Conservation (phyloP, 1,140 invertebrate genomes). For the Amyelois transitella region DNA sequence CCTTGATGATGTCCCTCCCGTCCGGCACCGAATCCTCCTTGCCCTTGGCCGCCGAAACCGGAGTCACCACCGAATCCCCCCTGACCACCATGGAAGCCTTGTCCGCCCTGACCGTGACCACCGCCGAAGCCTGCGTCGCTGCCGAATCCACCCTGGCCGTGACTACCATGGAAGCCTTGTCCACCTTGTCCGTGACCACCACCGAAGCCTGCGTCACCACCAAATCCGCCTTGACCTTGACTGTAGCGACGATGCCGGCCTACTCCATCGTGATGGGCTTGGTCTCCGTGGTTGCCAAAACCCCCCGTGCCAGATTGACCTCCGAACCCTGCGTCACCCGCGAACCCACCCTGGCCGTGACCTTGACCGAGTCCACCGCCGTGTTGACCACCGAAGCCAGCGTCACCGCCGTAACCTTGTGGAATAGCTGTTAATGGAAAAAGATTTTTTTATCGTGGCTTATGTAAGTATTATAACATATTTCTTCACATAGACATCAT, state of each 20-base stretch:
- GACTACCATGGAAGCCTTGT: neutral
- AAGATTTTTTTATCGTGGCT: neutral
- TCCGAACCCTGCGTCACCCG: neutral
- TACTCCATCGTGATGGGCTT: neutral
- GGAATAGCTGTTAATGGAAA: neutral
- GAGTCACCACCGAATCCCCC: neutral
- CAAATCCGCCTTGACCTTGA: conserved; percentile 5
- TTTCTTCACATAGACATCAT: no score
- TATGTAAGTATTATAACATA: no score
- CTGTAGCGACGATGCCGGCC: neutral
- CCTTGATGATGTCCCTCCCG: no score
- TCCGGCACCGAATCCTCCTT: neutral
- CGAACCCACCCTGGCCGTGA: conserved; percentile 6
- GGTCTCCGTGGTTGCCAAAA: neutral
- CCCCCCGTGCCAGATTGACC: neutral
- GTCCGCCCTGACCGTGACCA: neutral
- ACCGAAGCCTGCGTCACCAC: conserved; percentile 5
- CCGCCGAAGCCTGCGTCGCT: conserved; percentile 5
- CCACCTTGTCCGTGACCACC: neutral
- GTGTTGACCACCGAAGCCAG: neutral
- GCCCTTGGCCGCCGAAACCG: no score
- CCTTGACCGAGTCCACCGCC: conserved; percentile 4
- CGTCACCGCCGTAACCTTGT: neutral
- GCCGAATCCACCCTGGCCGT: conserved; percentile 5
- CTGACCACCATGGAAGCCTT: no score